Base-by-base conservation (phyloP, 2,113 vertebrate genomes). In the Origma solitaria region DNA sequence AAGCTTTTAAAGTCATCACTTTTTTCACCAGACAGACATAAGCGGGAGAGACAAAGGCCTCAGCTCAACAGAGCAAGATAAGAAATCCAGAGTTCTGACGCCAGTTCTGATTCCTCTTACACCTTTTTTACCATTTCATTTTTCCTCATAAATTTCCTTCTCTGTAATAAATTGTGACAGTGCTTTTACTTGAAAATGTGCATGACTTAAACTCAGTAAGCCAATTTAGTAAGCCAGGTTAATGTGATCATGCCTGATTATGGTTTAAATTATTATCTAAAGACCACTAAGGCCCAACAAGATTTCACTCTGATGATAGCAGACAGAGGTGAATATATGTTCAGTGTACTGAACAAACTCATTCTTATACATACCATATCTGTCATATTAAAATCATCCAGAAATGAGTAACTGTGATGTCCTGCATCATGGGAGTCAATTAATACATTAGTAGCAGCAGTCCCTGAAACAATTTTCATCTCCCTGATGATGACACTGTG, bases 1-100 rank as follows among this genome's bases (percentile, higher is more conserved):
- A 96, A 89, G 80, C 80, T 94, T 96, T 95, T 77, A 92, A 86
- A 89, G 44, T 66, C 37, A 88, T 73, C 30, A 45, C 13, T n/a
- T 90, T 88, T 91, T 90, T 61, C 54, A 82, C 15, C n/a, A 72
- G 24, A 5, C 16, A 93, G 68, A 95, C 9, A 13, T 78, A 86
- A 92, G 4, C n/a, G 44, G 82, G 35, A 69, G 62, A 92, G 68
- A 77, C 56, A 90, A 81, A 80, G 37, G 76, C 78, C 56, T 93
- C 82, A 53, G 60, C 27, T 93, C 66, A 88, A 62, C 64, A 60
- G 8, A 84, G 23, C 31, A 85, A 73, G 73, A n/a, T 35, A 27
- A 57, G 11, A 76, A 70, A 17, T 38, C 5, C 1, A 7, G 44
- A 94, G 22, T 53, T 90, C 56, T 93, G 31, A 11, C n/a, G 16